These are phyloP conservation scores for Oreochromis aureus DNA, from an alignment of 2,113 vertebrate genomes.

Conservation along the genomic window DNA sequence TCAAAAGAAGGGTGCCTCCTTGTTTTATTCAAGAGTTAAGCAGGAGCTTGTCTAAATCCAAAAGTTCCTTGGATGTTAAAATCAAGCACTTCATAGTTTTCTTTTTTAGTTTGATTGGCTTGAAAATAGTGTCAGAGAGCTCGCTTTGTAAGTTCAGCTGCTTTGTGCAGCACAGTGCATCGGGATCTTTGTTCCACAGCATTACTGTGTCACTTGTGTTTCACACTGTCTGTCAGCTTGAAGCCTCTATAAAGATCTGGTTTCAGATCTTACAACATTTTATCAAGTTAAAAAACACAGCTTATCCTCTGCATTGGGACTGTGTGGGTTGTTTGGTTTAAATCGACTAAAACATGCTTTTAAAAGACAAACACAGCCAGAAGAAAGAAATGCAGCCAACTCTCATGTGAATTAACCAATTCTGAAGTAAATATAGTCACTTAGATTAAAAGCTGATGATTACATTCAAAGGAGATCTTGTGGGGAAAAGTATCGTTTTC, in stretches of 20 bases:
- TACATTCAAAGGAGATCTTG: not conserved
- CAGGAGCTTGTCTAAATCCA: not conserved
- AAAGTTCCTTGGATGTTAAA: not conserved
- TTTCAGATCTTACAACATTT: not conserved
- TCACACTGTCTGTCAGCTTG: not conserved
- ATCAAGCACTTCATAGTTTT: not conserved
- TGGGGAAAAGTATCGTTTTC: not conserved
- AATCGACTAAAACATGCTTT: not conserved
- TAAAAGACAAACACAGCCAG: not conserved
- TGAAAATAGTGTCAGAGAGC: not conserved
- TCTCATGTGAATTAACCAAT: not conserved
- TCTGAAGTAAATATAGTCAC: not conserved
- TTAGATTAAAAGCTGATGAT: not conserved
- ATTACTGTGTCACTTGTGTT: not conserved
- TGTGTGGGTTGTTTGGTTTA: not conserved
- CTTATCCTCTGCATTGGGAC: not conserved
- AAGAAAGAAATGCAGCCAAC: not conserved
- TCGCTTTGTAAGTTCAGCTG: not conserved
- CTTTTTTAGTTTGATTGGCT: not conserved
- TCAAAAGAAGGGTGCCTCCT: not conserved
- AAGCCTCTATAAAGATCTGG: not conserved
- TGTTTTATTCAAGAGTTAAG: not conserved
- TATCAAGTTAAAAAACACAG: not conserved
- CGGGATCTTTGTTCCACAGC: not conserved
- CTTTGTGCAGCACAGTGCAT: not conserved